These are phyloP conservation scores for Entelurus aequoreus DNA, from an alignment of 2,113 vertebrate species.

Conservation along the genomic window DNA sequence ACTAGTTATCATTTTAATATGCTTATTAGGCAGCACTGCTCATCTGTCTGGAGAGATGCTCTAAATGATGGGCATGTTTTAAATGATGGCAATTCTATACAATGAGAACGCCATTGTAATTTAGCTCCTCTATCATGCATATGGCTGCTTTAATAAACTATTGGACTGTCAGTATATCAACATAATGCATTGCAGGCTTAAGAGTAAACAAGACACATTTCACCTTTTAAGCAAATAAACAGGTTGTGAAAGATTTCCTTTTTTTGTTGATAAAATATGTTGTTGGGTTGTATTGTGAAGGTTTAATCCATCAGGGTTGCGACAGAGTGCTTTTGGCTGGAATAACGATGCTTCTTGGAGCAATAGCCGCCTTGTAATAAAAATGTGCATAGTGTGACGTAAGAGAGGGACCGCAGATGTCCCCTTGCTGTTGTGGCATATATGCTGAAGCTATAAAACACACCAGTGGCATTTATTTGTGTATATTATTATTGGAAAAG, in stretches of 20 bases:
- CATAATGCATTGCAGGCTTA: constrained; percentile 6
- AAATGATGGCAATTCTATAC: constrained; percentile 41
- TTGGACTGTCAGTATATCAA: neutral
- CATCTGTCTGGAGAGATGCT: constrained; percentile 41
- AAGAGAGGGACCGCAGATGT: neutral
- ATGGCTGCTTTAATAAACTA: neutral
- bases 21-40: constrained; percentile 39
- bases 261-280: constrained; percentile 19
- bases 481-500: neutral
- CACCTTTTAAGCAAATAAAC: constrained; percentile 25
- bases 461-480: neutral
- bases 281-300: constrained; percentile 25
- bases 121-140: neutral
- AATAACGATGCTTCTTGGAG: constrained; percentile 12
- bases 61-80: constrained; percentile 47
- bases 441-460: neutral
- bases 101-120: constrained; percentile 13
- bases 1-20: constrained; percentile 45
- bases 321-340: constrained; percentile 22
- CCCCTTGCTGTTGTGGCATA: neutral
- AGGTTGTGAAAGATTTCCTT: constrained; percentile 2
- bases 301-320: constrained; percentile 29
- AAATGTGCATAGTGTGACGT: constrained; percentile 4
- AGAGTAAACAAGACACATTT: constrained; percentile 44
- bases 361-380: neutral